phyloP scores from a whole-genome alignment of 2,113 vertebrate species.

The Chrysemys picta region DNA sequence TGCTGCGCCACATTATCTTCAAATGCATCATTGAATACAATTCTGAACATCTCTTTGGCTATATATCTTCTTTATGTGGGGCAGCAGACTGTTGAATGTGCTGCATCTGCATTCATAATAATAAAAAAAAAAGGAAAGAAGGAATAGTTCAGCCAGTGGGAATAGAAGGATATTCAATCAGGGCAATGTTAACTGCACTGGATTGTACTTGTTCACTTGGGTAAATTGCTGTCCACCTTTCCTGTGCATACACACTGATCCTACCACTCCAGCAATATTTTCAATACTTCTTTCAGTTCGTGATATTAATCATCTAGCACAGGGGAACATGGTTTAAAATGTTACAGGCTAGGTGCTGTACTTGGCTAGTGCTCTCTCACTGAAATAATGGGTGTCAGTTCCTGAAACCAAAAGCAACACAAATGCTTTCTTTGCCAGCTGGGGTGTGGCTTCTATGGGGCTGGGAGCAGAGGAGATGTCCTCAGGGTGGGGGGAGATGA shows the following conservation, averaged over 20 bases:
- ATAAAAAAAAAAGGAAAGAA: neutral
- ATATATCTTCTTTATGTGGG: neutral
- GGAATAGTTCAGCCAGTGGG: neutral
- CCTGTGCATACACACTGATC: accelerated
- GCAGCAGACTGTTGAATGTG: neutral
- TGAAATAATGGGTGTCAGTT: neutral
- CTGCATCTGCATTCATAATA: neutral
- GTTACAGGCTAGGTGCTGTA: neutral
- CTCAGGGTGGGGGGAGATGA: neutral
- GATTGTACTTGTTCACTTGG: neutral
- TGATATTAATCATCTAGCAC: accelerated
- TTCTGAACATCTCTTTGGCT: neutral
- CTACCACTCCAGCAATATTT: accelerated
- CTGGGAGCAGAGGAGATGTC: neutral
- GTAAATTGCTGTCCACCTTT: neutral
- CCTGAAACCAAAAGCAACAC: neutral
- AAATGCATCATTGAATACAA: neutral
- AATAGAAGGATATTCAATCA: neutral
- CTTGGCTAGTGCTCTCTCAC: neutral
- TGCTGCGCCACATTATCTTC: neutral
- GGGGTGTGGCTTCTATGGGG: neutral
- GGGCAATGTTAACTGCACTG: neutral
- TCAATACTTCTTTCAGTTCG: accelerated
- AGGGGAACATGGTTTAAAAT: neutral
- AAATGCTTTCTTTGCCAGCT: neutral